Percentiles rank a stretch among this genome's conserved stretches.
Conservation (phyloP, 2,113 vertebrate genomes). For the Epinephelus moara region DNA sequence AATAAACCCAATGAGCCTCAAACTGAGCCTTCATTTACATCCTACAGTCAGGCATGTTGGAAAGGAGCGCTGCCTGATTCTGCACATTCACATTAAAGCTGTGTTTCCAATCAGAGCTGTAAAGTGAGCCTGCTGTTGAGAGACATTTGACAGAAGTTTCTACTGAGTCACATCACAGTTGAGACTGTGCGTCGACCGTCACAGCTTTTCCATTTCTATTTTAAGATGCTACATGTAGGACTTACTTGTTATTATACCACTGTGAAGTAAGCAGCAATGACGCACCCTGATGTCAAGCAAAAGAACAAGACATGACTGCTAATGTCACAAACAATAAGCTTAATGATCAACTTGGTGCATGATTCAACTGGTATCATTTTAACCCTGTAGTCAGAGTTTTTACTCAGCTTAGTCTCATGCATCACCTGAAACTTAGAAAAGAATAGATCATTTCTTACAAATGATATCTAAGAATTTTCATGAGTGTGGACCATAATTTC, state of each 20-base stretch:
- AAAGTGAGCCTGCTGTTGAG: constrained; percentile 66
- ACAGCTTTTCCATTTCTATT: constrained; percentile 56
- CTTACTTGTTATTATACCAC: constrained; percentile 28
- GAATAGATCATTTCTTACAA: not conserved
- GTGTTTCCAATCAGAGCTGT: constrained; percentile 65
- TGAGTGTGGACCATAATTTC: not conserved
- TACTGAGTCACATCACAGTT: constrained; percentile 46
- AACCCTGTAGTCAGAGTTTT: not conserved
- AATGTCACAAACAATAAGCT: constrained; percentile 48
- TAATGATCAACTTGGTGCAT: not conserved
- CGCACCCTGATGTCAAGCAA: constrained; percentile 28
- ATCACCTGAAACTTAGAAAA: not conserved
- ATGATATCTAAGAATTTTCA: not conserved
- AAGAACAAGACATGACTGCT: constrained; percentile 12
- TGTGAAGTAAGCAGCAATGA: constrained; percentile 50
- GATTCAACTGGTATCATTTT: not conserved
- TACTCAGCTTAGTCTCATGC: not conserved
- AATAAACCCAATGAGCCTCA: constrained; percentile 45
- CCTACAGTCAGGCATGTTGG: constrained; percentile 62
- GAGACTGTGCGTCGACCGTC: constrained; percentile 20
- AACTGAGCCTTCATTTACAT: constrained; percentile 67
- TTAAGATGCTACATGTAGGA: constrained; percentile 50
- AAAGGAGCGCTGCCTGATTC: not conserved
- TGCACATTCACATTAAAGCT: constrained; percentile 14
- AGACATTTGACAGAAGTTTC: constrained; percentile 49